Percentiles rank a stretch among this genome's conserved stretches.
phyloP scores from a whole-genome alignment of 2,888 invertebrate species.

The Papilio elwesi region DNA sequence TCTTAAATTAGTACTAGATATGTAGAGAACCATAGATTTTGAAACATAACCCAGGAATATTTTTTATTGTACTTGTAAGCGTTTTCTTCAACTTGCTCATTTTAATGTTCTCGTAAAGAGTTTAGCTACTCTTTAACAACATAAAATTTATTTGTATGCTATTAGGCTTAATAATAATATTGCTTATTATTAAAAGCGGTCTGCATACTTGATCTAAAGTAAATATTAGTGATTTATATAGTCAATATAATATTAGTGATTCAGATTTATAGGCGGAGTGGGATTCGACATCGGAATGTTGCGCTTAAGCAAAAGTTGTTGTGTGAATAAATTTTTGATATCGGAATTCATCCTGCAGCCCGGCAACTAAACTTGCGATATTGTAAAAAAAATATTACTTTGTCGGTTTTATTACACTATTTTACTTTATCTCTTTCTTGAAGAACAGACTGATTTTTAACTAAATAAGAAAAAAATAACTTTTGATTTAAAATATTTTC shows the following conservation, averaged over 20 bases:
- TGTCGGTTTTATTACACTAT: not conserved
- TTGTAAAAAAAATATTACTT: not conserved
- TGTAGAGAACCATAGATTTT: too few species aligned
- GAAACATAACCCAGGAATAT: not conserved
- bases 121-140: not conserved
- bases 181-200: conserved; percentile 4
- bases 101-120: not conserved
- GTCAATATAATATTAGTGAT: too few species aligned
- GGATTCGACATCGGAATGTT: not conserved
- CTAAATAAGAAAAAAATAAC: too few species aligned
- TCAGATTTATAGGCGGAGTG: not conserved
- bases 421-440: not conserved
- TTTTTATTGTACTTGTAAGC: conserved; percentile 1
- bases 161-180: not conserved
- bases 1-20: too few species aligned
- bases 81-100: conserved; percentile 1
- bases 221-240: too few species aligned
- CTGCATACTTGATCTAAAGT: not conserved
- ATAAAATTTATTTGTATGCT: not conserved
- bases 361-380: not conserved
- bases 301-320: not conserved
- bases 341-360: not conserved
- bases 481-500: too few species aligned
- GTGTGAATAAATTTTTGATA: not conserved
- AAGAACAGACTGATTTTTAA: not conserved